phyloP scores from a whole-genome alignment of 2,113 vertebrate species.

The Empidonax traillii region DNA sequence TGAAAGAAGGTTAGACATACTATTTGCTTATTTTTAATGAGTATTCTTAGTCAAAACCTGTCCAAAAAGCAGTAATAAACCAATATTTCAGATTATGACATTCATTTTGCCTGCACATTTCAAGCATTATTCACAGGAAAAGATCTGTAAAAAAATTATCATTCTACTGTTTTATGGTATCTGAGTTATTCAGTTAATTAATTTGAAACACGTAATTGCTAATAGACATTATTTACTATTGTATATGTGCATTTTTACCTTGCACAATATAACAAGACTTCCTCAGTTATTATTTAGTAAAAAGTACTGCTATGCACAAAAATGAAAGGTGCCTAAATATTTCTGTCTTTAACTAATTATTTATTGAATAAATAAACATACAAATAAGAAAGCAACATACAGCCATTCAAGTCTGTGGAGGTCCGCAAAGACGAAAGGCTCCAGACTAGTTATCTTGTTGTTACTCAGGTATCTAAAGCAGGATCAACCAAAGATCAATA shows the following conservation, averaged over 20 bases:
- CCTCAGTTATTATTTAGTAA: not conserved
- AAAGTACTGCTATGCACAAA: not conserved
- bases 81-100: not conserved
- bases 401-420: constrained; percentile 92
- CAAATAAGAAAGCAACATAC: constrained; percentile 75
- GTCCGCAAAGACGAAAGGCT: constrained; percentile 88
- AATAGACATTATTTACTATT: not conserved
- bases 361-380: not conserved
- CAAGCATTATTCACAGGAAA: not conserved
- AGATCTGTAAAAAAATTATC: not conserved
- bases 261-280: not conserved
- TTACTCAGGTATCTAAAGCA: constrained; percentile 86
- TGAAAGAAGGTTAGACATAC: not conserved
- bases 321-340: not conserved
- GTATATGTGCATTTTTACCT: not conserved
- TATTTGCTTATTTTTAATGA: not conserved
- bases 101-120: not conserved
- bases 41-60: not conserved
- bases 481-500: not conserved
- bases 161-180: not conserved
- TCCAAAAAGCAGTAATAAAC: not conserved
- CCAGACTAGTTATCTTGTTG: constrained; percentile 86
- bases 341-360: not conserved
- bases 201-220: not conserved
- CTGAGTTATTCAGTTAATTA: not conserved